phyloP scores from a whole-genome alignment of 92 coral and sea anemone species.

The Porites rus region DNA sequence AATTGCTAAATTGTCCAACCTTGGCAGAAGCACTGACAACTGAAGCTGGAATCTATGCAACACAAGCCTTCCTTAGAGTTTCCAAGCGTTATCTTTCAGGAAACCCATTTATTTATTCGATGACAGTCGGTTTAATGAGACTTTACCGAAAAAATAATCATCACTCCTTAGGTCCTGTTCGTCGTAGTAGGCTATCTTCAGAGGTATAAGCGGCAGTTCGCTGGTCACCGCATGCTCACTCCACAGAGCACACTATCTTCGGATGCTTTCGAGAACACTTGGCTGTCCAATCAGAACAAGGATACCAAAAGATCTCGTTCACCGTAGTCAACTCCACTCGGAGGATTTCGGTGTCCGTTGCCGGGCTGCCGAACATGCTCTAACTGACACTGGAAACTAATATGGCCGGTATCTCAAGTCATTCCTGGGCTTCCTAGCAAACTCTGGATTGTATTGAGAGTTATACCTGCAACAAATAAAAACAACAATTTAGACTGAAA shows the following conservation, averaged over 20 bases:
- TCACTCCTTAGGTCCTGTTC: background rate
- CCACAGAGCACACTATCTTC: background rate
- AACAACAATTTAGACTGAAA: background rate
- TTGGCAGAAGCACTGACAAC: no score
- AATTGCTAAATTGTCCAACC: no score
- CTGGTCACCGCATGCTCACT: no score
- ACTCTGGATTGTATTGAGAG: constrained; percentile 95
- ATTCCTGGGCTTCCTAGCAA: constrained; percentile 81
- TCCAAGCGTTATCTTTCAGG: no score
- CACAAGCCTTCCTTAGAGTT: no score
- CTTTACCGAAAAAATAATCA: background rate
- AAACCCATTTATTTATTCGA: no score
- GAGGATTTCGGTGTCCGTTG: background rate
- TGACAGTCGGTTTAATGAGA: no score
- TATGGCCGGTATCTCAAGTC: constrained; percentile 77
- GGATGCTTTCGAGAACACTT: background rate
- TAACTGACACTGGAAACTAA: constrained; percentile 13
- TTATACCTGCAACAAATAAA: constrained; percentile 72
- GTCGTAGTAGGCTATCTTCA: background rate
- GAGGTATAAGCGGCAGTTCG: background rate
- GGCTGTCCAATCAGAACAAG: background rate
- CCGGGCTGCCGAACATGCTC: background rate
- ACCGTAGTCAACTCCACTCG: background rate
- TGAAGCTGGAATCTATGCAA: no score
- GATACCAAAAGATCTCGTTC: background rate